These are phyloP conservation scores for Stenchaetothrips biformis DNA, from an alignment of 2,888 invertebrate species.

Conservation along the genomic window DNA sequence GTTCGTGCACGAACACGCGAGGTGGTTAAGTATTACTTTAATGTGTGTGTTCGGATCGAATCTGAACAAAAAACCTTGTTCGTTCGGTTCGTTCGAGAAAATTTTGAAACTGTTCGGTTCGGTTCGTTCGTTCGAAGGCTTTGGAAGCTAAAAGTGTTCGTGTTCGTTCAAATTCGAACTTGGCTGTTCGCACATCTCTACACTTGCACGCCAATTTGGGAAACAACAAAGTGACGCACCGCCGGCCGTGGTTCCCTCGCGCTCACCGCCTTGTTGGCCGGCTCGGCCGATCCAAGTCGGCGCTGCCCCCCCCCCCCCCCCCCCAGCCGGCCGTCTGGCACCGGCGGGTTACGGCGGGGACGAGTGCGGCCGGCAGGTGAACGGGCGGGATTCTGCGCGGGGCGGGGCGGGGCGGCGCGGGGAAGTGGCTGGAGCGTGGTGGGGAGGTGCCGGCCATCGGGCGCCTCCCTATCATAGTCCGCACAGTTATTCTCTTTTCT, in stretches of 20 bases:
- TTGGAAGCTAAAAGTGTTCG: too few relatives aligned
- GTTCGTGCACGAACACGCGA: too few relatives aligned
- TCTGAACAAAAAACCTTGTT: too few relatives aligned
- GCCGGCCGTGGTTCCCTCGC: background rate
- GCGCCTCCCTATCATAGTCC: background rate
- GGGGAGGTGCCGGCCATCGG: background rate
- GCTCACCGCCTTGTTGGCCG: background rate
- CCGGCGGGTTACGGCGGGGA: background rate
- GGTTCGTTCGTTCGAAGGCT: too few relatives aligned
- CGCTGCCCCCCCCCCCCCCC: background rate
- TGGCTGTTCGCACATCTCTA: too few relatives aligned
- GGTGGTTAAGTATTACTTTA: too few relatives aligned
- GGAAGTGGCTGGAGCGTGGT: background rate
- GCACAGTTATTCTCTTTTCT: constrained; percentile 23
- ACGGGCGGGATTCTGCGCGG: background rate
- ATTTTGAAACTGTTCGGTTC: too few relatives aligned
- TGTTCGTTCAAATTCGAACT: too few relatives aligned
- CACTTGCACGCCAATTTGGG: background rate
- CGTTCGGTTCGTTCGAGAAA: too few relatives aligned
- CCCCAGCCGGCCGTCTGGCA: background rate
- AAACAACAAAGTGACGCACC: background rate
- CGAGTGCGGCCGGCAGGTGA: background rate
- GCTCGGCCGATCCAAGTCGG: background rate
- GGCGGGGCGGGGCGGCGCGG: background rate
- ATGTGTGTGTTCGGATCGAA: too few relatives aligned